phyloP scores from a whole-genome alignment of 1,140 invertebrate genomes.

The Nixonia krombeini region DNA sequence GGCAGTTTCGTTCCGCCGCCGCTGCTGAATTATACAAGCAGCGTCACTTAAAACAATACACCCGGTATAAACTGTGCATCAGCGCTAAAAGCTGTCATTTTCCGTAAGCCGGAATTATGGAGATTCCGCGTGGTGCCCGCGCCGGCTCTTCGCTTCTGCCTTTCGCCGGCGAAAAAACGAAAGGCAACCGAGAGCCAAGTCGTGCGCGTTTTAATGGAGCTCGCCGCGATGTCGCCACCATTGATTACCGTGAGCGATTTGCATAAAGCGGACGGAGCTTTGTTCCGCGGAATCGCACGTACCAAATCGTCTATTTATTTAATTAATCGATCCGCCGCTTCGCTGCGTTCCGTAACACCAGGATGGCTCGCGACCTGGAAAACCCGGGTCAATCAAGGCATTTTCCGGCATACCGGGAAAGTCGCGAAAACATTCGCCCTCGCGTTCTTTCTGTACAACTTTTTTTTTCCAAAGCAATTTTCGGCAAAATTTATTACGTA shows the following conservation, averaged over 20 bases:
- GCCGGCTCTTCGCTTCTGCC: constrained; percentile 25
- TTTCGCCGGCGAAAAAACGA: constrained; percentile 21
- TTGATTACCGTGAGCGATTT: constrained; percentile 45
- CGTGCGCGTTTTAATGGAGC: constrained; percentile 32
- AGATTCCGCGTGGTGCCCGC: constrained; percentile 52
- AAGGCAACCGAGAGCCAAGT: constrained; percentile 30
- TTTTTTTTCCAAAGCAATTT: too few relatives aligned
- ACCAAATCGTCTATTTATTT: too few relatives aligned
- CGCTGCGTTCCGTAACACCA: too few relatives aligned
- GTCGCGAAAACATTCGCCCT: too few relatives aligned
- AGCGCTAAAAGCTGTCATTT: constrained; percentile 72
- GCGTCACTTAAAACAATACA: constrained; percentile 70
- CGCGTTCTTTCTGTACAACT: too few relatives aligned
- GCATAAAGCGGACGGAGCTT: constrained; percentile 25
- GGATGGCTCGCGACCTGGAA: too few relatives aligned
- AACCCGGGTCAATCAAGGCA: too few relatives aligned
- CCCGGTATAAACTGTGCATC: constrained; percentile 70
- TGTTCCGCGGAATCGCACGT: too few relatives aligned
- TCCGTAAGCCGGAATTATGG: constrained; percentile 71
- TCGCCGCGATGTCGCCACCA: constrained; percentile 29
- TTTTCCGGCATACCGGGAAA: too few relatives aligned
- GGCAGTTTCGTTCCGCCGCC: constrained; percentile 31
- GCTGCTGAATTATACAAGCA: constrained; percentile 67
- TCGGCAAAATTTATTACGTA: too few relatives aligned
- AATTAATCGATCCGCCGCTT: too few relatives aligned